phyloP scores from a whole-genome alignment of 2,888 invertebrate genomes.

The Ochropleura plecta region DNA sequence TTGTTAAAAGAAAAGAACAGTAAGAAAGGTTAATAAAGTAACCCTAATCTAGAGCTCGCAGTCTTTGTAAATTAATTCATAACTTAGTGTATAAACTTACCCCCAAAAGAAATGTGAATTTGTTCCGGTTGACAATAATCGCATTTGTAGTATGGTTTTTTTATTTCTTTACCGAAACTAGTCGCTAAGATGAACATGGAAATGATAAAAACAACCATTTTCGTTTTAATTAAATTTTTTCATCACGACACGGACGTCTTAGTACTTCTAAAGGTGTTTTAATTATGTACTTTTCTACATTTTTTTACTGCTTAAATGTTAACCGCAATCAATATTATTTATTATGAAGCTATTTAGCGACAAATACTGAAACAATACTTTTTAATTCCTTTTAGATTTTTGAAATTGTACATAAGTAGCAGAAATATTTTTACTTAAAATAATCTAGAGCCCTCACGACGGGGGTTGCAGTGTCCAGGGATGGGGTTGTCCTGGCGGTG shows the following conservation, averaged over 20 bases:
- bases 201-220: conserved; percentile 5
- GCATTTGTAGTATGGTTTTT: conserved; percentile 63
- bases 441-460: not conserved
- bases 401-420: not conserved
- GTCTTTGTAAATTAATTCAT: not conserved
- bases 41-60: not conserved
- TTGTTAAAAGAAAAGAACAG: too few species aligned
- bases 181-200: conserved; percentile 7
- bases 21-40: too few species aligned
- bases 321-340: conserved; percentile 1
- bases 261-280: not conserved
- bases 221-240: not conserved
- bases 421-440: not conserved
- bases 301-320: not conserved
- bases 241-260: not conserved
- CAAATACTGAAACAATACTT: not conserved
- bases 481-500: too few species aligned
- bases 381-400: not conserved
- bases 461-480: too few species aligned
- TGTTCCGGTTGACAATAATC: conserved; percentile 92
- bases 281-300: not conserved
- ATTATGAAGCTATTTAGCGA: not conserved
- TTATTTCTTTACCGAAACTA: conserved; percentile 1
- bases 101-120: conserved; percentile 92
- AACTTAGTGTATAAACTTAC: conserved; percentile 72